Conservation (phyloP, 2,888 invertebrate genomes). For the Lasioglossum figueresi region DNA sequence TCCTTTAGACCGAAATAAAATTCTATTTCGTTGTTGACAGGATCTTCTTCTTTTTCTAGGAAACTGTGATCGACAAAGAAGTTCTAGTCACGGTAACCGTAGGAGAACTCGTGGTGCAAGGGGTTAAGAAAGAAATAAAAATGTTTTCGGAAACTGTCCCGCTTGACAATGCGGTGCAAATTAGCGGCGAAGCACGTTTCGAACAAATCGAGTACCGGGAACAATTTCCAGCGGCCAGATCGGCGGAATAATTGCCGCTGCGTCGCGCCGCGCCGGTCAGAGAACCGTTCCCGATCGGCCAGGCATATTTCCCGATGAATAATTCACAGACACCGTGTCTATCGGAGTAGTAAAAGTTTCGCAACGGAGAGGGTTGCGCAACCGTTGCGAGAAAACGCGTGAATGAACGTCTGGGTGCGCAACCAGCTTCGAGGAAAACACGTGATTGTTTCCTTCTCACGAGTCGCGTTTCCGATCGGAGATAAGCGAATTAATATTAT, state of each 20-base stretch:
- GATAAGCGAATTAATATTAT: background rate
- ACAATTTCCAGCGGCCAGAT: background rate
- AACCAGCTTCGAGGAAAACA: background rate
- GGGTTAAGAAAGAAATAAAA: background rate
- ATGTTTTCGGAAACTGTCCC: background rate
- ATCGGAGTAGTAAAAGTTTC: constrained; percentile 38
- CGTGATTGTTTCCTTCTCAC: background rate
- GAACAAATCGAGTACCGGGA: background rate
- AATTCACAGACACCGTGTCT: constrained; percentile 39
- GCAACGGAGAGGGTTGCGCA: constrained; percentile 37
- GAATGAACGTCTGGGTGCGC: constrained; percentile 18
- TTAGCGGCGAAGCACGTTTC: background rate
- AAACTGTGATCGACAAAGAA: no score
- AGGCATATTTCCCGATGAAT: constrained; percentile 47
- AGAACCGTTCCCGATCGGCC: constrained; percentile 20
- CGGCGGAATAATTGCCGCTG: background rate
- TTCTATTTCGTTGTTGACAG: no score
- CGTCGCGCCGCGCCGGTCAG: background rate
- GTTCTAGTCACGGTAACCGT: no score
- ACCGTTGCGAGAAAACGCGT: constrained; percentile 20
- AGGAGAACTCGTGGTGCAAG: no score
- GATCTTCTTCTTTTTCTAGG: no score
- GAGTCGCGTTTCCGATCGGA: background rate
- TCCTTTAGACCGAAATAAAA: no score
- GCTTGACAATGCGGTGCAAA: background rate